Evolutionary conservation across 2,888 invertebrate species (phyloP).

Genomic region (Campoletis raptor): DNA sequence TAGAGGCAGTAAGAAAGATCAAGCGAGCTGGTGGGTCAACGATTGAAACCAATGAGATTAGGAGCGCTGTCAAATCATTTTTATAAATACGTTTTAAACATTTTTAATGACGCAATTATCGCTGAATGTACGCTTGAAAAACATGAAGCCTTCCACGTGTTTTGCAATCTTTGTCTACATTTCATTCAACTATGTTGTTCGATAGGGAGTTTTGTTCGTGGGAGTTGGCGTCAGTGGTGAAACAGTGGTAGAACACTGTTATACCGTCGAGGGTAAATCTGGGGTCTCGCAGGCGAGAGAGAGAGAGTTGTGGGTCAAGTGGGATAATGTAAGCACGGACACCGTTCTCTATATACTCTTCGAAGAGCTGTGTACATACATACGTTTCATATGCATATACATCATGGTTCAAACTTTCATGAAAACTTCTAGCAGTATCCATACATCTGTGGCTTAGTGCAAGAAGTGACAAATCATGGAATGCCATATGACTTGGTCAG

Average conservation of each 20-base stretch:
- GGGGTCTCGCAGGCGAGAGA: conserved; percentile 58
- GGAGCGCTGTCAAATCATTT: not conserved
- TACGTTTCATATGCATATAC: not conserved
- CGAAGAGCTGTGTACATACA: not conserved
- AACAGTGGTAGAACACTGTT: conserved; percentile 35
- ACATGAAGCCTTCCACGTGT: conserved; percentile 60
- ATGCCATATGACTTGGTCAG: not conserved
- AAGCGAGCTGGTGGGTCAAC: not conserved
- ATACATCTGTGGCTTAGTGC: not conserved
- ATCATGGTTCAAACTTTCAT: not conserved
- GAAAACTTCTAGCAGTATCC: not conserved
- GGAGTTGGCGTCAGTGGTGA: conserved; percentile 48
- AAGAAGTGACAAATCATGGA: not conserved
- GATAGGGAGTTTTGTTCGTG: conserved; percentile 16
- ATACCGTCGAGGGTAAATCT: conserved; percentile 55
- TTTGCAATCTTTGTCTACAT: conserved; percentile 74
- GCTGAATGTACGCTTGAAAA: conserved; percentile 27
- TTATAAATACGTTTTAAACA: not conserved
- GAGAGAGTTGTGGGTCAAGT: conserved; percentile 70
- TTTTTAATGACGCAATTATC: not conserved
- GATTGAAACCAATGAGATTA: not conserved
- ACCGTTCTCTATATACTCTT: conserved; percentile 33
- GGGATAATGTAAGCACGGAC: conserved; percentile 72
- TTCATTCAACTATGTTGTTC: conserved; percentile 58
- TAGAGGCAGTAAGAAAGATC: not conserved